Conservation (phyloP, 2,888 invertebrate genomes). For the Seladonia tumulorum region DNA sequence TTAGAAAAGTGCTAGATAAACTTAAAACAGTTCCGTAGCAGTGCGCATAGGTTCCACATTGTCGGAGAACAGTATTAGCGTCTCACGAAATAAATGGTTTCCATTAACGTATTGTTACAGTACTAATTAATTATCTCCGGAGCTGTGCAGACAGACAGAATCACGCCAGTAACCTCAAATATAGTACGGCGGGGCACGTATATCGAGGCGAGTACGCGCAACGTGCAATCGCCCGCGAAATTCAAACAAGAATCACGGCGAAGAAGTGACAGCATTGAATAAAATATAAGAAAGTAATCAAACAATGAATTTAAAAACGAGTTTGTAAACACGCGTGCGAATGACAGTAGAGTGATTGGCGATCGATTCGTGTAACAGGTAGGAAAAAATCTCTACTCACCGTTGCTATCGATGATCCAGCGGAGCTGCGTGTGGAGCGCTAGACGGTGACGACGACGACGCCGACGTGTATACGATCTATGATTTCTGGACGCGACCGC, state of each 20-base stretch:
- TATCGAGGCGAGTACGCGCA: background rate
- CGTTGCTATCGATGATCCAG: conserved; percentile 37
- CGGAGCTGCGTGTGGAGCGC: background rate
- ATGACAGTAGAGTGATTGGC: background rate
- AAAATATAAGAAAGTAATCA: background rate
- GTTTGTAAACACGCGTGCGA: background rate
- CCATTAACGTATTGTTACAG: background rate
- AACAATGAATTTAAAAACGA: background rate
- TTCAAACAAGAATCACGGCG: background rate
- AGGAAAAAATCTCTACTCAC: background rate
- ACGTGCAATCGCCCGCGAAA: background rate
- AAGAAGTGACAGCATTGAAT: background rate
- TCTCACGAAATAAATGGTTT: background rate
- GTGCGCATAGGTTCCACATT: background rate
- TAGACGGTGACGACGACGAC: background rate
- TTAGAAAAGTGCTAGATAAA: background rate
- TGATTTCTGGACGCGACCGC: background rate
- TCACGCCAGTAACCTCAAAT: background rate
- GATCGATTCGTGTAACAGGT: background rate
- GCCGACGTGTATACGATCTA: background rate
- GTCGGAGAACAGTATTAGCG: background rate
- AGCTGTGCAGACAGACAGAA: background rate
- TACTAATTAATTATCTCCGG: background rate
- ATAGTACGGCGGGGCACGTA: background rate
- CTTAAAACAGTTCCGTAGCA: background rate